Percentiles rank a stretch among this genome's conserved stretches.
Conservation (phyloP, 2,113 vertebrate genomes). For the Pimephales promelas region DNA sequence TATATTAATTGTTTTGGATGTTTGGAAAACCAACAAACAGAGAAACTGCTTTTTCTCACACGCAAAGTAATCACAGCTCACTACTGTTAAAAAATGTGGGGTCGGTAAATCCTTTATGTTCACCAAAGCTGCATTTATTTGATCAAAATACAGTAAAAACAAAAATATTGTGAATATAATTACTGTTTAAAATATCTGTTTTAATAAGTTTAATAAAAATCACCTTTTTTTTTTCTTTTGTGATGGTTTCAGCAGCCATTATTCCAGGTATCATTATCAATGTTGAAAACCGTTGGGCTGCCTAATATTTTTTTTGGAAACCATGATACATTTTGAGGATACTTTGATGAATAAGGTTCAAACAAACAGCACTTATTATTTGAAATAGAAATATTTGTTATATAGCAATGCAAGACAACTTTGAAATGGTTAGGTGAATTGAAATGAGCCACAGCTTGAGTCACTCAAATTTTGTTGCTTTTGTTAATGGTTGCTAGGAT, state of each 20-base stretch:
- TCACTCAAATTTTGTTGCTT: not conserved
- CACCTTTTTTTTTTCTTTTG: too few relatives aligned
- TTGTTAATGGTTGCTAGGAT: not conserved
- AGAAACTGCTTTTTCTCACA: not conserved
- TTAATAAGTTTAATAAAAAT: not conserved
- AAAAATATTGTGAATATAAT: not conserved
- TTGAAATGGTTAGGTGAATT: not conserved
- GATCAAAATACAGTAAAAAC: not conserved
- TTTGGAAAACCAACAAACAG: not conserved
- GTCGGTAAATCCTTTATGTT: not conserved
- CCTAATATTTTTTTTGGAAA: not conserved
- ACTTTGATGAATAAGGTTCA: not conserved
- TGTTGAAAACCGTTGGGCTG: not conserved
- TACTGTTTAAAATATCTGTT: not conserved
- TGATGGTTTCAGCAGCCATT: not conserved
- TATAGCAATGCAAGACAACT: not conserved
- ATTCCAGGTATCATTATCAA: not conserved
- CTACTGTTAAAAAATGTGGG: not conserved
- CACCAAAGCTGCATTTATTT: not conserved
- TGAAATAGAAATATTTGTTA: not conserved
- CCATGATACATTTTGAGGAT: not conserved
- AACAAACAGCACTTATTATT: not conserved
- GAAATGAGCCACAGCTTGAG: not conserved
- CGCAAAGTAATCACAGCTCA: not conserved
- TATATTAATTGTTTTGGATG: not conserved